A percentile compares a stretch with the other conserved stretches of the same genome.
phyloP scores from a whole-genome alignment of 2,113 vertebrate species.

The Nicator chloris region DNA sequence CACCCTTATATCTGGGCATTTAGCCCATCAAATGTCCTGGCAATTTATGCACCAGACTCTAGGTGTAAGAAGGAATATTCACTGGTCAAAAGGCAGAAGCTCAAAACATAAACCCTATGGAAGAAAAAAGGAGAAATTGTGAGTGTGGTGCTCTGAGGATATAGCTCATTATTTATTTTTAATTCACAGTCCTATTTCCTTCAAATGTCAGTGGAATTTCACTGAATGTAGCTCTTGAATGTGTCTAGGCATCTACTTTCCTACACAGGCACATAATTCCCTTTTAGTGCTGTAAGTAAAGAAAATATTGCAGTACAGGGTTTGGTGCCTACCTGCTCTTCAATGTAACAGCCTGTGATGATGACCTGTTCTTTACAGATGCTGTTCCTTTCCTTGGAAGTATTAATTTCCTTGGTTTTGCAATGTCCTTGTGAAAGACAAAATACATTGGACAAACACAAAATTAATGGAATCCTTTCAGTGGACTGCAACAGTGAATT shows the following conservation, averaged over 20 bases:
- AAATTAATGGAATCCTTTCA: not conserved
- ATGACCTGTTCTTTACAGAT: not conserved
- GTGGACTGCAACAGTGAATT: not conserved
- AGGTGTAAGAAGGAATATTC: not conserved
- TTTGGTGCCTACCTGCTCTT: not conserved
- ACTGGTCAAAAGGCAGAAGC: not conserved
- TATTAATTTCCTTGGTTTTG: not conserved
- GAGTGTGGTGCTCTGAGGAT: not conserved
- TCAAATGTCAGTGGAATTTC: not conserved
- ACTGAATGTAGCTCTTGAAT: not conserved
- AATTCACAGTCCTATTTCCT: not conserved
- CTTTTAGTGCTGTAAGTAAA: not conserved
- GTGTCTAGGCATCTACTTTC: not conserved
- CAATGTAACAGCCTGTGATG: not conserved
- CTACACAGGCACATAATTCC: not conserved
- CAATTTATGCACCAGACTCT: not conserved
- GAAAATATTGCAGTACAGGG: fast-evolving
- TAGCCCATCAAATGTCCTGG: not conserved
- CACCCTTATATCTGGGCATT: not conserved
- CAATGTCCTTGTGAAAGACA: not conserved
- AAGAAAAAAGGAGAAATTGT: not conserved
- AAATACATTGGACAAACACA: not conserved
- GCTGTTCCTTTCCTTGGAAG: not conserved
- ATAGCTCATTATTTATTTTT: not conserved
- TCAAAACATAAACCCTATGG: not conserved